These are phyloP conservation scores for Bombylius discolor DNA, from an alignment of 2,888 invertebrate genomes.

Conservation along the genomic window DNA sequence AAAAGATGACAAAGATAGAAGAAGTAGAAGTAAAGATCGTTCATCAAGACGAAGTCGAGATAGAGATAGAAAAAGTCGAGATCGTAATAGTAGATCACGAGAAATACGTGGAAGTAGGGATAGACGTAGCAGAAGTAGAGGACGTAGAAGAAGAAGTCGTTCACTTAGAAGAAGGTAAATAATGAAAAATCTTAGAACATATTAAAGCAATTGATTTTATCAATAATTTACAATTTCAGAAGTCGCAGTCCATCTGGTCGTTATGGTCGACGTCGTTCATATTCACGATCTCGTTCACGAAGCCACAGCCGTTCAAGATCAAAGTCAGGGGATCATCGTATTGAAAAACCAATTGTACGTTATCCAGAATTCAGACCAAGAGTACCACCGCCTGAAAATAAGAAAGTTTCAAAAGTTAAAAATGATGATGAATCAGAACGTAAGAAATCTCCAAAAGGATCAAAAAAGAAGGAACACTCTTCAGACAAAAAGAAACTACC, in stretches of 20 bases:
- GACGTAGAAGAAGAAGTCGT: slow-evolving; percentile 13
- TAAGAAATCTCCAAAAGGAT: slow-evolving; percentile 25
- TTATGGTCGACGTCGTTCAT: slow-evolving; percentile 16
- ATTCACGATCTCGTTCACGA: slow-evolving; percentile 20
- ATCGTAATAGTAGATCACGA: slow-evolving; percentile 21
- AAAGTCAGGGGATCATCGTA: slow-evolving; percentile 18
- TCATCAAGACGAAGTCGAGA: slow-evolving; percentile 20
- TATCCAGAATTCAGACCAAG: slow-evolving; percentile 35
- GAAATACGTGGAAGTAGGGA: slow-evolving; percentile 17
- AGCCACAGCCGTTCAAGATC: slow-evolving; percentile 19
- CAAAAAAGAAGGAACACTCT: slow-evolving; percentile 11
- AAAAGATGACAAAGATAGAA: slow-evolving; percentile 14
- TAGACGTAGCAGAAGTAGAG: slow-evolving; percentile 14
- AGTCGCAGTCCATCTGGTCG: slow-evolving; percentile 10
- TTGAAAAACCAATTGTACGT: slow-evolving; percentile 32
- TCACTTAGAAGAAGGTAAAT: slow-evolving; percentile 13
- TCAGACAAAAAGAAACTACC: slow-evolving; percentile 54
- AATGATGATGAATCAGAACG: slow-evolving; percentile 23
- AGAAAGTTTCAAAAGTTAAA: slow-evolving; percentile 4
- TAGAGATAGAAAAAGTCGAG: slow-evolving; percentile 19
- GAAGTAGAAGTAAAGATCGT: slow-evolving; percentile 20
- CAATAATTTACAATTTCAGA: slow-evolving; percentile 2
- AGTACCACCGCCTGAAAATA: slow-evolving; percentile 18
- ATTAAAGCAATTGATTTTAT: no score
- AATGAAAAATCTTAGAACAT: background rate